Evolutionary conservation across 2,888 invertebrate species (phyloP).

Genomic region (Penaeus monodon): DNA sequence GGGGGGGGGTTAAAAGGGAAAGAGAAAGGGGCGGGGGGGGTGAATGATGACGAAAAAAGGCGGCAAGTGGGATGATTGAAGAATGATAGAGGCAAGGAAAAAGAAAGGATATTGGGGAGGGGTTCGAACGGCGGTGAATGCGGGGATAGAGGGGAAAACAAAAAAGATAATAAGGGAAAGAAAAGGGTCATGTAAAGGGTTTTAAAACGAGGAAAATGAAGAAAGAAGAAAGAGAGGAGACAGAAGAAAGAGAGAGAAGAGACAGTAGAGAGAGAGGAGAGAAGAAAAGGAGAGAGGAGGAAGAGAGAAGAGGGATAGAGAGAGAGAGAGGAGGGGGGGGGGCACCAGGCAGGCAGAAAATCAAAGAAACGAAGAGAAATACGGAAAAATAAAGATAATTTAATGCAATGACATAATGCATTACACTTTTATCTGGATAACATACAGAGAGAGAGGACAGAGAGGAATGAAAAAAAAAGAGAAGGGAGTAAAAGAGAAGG

Average conservation of each 20-base stretch:
- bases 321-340: neutral
- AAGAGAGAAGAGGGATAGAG: neutral
- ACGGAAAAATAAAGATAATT: no score
- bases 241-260: slow-evolving; percentile 27
- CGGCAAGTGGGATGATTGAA: neutral
- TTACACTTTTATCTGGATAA: no score
- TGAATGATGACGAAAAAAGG: neutral
- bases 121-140: neutral
- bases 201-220: neutral
- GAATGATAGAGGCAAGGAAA: neutral
- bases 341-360: neutral
- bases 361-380: neutral
- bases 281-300: neutral
- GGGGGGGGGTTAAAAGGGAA: neutral
- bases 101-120: neutral
- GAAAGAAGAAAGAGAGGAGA: slow-evolving; percentile 31
- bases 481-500: no score
- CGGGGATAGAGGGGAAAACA: neutral
- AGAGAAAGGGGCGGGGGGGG: neutral
- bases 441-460: neutral
- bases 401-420: no score
- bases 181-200: slow-evolving; percentile 3
- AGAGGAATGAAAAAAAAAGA: neutral
- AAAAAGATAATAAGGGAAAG: slow-evolving; percentile 23
- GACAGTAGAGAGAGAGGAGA: neutral